These are phyloP conservation scores for Gambelia wislizenii DNA, from an alignment of 2,797 vertebrate genomes.

Conservation along the genomic window DNA sequence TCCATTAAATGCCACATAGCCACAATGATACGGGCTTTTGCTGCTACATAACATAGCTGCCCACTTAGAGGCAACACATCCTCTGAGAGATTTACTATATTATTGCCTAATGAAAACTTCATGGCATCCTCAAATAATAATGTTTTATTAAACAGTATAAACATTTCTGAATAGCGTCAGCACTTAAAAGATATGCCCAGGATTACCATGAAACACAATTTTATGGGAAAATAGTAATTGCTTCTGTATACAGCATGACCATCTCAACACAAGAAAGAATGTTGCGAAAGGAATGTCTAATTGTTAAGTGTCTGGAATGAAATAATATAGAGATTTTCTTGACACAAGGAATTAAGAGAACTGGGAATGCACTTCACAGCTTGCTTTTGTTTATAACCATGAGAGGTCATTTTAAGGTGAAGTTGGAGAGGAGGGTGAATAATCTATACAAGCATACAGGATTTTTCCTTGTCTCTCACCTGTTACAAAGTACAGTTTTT, in stretches of 20 bases:
- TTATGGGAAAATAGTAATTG: slow-evolving; percentile 35
- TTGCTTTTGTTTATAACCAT: background rate
- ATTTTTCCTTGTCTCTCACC: background rate
- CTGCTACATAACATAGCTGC: slow-evolving; percentile 12
- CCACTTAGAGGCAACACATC: slow-evolving; percentile 6
- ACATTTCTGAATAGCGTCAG: slow-evolving; percentile 21
- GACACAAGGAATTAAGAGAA: background rate
- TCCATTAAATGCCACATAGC: background rate
- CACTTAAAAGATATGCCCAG: slow-evolving; percentile 31
- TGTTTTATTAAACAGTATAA: slow-evolving; percentile 20
- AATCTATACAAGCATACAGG: background rate
- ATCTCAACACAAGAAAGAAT: slow-evolving; percentile 23
- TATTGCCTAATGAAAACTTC: slow-evolving; percentile 29
- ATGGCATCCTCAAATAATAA: slow-evolving; percentile 44
- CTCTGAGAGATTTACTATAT: slow-evolving; percentile 19
- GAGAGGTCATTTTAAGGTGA: background rate
- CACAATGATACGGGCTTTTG: background rate
- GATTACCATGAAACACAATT: slow-evolving; percentile 37
- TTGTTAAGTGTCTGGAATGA: slow-evolving; percentile 33
- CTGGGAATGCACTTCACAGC: slow-evolving; percentile 1
- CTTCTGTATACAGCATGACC: background rate
- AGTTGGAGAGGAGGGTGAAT: background rate
- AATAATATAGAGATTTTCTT: background rate
- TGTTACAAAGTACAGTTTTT: background rate
- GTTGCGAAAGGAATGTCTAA: slow-evolving; percentile 25